Evolutionary conservation across 2,888 invertebrate species (phyloP).

Genomic region (Petrophora chlorosata): DNA sequence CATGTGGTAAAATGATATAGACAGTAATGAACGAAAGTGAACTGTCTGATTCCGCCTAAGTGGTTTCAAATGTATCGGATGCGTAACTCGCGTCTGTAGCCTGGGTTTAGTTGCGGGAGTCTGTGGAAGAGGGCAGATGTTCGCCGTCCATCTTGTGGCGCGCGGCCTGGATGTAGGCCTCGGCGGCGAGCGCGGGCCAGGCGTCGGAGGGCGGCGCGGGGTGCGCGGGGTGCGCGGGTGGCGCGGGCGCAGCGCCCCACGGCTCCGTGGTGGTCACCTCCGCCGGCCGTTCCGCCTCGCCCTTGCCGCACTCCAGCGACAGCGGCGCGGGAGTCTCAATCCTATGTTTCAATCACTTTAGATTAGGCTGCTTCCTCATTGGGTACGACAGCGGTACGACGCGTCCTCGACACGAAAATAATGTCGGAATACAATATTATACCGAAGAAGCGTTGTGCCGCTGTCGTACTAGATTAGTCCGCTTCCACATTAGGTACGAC

Average conservation of each 20-base stretch:
- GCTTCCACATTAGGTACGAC: too few relatives aligned
- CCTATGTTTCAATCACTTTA: conserved; percentile 44
- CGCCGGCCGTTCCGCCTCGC: conserved; percentile 69
- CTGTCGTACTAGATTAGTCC: too few relatives aligned
- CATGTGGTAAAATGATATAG: too few relatives aligned
- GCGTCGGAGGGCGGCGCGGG: conserved; percentile 58
- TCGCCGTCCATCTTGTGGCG: conserved; percentile 78
- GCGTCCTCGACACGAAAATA: too few relatives aligned
- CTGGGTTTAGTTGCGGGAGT: conserved; percentile 68
- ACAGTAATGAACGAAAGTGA: too few relatives aligned
- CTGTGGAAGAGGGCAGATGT: conserved; percentile 77
- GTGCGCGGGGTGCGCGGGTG: conserved; percentile 54
- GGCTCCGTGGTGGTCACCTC: conserved; percentile 76
- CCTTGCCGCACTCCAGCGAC: conserved; percentile 67
- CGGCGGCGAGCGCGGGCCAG: conserved; percentile 70
- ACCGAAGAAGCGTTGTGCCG: too few relatives aligned
- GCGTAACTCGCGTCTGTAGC: too few relatives aligned
- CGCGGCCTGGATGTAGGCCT: conserved; percentile 70
- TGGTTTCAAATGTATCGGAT: too few relatives aligned
- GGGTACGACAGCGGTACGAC: background rate
- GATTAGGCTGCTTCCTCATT: background rate
- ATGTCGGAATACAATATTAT: too few relatives aligned
- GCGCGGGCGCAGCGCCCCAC: conserved; percentile 55
- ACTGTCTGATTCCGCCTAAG: too few relatives aligned
- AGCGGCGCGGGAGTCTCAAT: conserved; percentile 77